Evolutionary conservation across 2,888 invertebrate genomes (phyloP), one percentile per base, ranked within the genome.

Genomic region (Enchytraeus crypticus): DNA sequence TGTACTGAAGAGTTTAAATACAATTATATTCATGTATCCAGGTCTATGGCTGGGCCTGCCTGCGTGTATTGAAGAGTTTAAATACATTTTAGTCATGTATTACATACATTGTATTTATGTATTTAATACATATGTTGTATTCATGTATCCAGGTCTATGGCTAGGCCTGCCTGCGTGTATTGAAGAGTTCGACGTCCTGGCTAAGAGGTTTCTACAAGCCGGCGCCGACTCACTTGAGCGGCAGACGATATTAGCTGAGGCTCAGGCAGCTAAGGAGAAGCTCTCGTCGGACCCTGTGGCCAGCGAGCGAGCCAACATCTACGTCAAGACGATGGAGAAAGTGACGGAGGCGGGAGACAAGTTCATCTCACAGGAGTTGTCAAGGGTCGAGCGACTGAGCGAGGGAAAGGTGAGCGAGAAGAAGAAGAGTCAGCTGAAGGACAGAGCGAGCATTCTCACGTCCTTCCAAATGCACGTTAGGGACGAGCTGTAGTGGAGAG

Each of bases 131-230:
- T n/a, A n/a, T n/a, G n/a, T n/a, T n/a, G n/a, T n/a, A n/a, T n/a
- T n/a, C n/a, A n/a, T n/a, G n/a, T n/a, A 38, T 38, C 18, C 66
- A 79, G 86, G 87, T 18, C 81, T 92, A 8, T 91, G 91, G 79
- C 83, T 95, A 26, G 90, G 89, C 58, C 81, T 91, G 45, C 89
- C 91, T 2, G 92, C 91, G 0, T 95, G 93, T 74, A 79, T 93
- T 1, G 87, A 88, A 75, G 82, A 85, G 30, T 86, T 90, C 67
- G 93, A 95, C 76, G 84, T 84, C 62, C 80, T 91, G n/a, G 87
- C 89, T 0, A 82, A 82, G 47, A 84, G 87, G 69, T 95, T 92
- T 74, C 84, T 85, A 70, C 82, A 82, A 64, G 76, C 82, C 2
- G 77, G 81, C 21, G 61, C 61, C n/a, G 71, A 71, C 11, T 38